A percentile compares a stretch with the other conserved stretches of the same genome.
These are phyloP conservation scores for Pissodes strobi DNA, from an alignment of 1,140 invertebrate genomes.

Conservation along the genomic window DNA sequence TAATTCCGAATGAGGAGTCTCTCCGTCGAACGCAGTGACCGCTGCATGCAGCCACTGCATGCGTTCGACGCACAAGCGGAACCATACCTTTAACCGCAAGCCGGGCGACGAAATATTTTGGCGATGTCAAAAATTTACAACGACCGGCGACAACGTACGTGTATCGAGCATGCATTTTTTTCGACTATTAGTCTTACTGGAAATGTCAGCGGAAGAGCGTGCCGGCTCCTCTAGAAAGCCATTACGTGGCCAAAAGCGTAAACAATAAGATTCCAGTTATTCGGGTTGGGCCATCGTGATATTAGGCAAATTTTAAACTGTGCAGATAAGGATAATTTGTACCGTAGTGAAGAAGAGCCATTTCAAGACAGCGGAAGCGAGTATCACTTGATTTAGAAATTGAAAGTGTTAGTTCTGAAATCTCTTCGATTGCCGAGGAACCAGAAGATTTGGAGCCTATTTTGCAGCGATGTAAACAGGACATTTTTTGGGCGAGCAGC, in stretches of 20 bases:
- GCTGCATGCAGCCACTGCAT: no score
- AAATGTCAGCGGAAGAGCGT: no score
- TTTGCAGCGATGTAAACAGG: background rate
- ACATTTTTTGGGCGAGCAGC: background rate
- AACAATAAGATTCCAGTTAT: background rate
- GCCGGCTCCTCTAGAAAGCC: background rate
- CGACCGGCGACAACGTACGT: no score
- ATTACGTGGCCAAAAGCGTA: background rate
- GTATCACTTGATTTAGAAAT: background rate
- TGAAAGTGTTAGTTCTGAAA: no score
- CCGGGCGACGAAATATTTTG: no score
- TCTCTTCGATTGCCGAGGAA: background rate
- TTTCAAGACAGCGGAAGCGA: background rate
- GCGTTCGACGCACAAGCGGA: no score
- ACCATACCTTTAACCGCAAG: no score
- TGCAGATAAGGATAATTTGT: background rate
- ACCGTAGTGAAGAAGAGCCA: background rate
- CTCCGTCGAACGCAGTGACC: no score
- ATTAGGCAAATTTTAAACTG: background rate
- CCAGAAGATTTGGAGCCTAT: background rate
- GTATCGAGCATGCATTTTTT: no score
- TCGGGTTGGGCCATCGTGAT: background rate
- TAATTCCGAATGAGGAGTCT: no score
- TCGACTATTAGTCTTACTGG: no score
- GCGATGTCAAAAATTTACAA: no score